Base-by-base conservation (phyloP, 1,140 invertebrate species). In the Liolophura sinensis region DNA sequence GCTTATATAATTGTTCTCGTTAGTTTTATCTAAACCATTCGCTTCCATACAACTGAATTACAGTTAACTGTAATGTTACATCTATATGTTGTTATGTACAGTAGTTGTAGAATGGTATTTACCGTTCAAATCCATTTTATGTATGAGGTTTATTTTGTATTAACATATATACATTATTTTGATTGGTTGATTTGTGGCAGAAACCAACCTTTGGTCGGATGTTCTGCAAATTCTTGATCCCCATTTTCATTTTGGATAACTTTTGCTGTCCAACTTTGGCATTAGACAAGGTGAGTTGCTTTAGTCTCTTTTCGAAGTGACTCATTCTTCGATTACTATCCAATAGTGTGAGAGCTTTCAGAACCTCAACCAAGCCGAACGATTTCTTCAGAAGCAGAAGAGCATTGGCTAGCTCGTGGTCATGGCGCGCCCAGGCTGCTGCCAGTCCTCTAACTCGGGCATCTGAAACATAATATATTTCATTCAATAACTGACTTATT, bases 301-400 rank as follows among this genome's bases (percentile, higher is more conserved):
- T 78, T 51, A 84, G 31, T 64, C 77, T 76, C 64, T 82, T 84
- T 57, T 84, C 80, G 18, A 77, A 60, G 16, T 75, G 74, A 27
- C 75, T 52, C 12, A 75, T 71, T 65, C 78, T 71, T 60, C 82
- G 55, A 11, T 72, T 73, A 54, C 75, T 71, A 62, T 84, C 82
- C 18, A 84, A 73, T 52, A 84, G 72, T 15, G 67, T 73, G 12
- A 83, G 25, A 12, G 81, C 78, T 60, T 81, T 82, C 24, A 82
- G 60, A 1, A 83, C 78, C 63, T 84, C 82, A 47, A 75, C 73
- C n/a, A 83, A 62, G 48, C 79, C 79, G 77, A 81, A 83, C 52
- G 74, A 69, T 4, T 77, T 71, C 16, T 67, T 64, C 27, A 77
- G 68, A 18, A 69, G 22, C 11, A 84, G 66, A 49, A 83, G 74